Conservation (phyloP, 2,113 vertebrate species). For the Scalopus aquaticus region DNA sequence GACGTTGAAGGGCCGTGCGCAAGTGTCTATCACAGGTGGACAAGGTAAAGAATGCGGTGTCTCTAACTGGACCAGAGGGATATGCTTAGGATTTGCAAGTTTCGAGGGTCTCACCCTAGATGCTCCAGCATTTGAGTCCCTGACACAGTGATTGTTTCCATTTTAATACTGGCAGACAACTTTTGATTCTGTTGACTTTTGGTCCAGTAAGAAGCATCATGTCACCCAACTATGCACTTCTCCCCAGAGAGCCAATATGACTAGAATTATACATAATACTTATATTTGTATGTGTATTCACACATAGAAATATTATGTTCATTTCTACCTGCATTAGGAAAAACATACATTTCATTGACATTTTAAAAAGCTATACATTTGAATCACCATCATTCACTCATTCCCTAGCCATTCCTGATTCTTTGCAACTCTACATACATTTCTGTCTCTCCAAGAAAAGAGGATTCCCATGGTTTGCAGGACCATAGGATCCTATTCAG, state of each 20-base stretch:
- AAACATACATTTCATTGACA: slow-evolving; percentile 63
- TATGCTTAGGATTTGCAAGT: not conserved
- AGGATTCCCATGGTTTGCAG: slow-evolving; percentile 5
- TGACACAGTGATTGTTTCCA: slow-evolving; percentile 20
- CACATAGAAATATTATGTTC: slow-evolving; percentile 71
- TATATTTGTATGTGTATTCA: slow-evolving; percentile 66
- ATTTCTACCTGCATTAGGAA: slow-evolving; percentile 60
- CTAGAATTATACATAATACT: not conserved
- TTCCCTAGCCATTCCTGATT: slow-evolving; percentile 60
- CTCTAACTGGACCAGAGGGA: slow-evolving; percentile 69
- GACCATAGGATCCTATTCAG: not conserved
- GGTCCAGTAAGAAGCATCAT: slow-evolving; percentile 69
- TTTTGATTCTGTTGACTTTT: slow-evolving; percentile 47
- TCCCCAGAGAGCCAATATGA: slow-evolving; percentile 8
- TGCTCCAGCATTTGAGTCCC: slow-evolving; percentile 23
- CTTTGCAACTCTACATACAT: slow-evolving; percentile 43
- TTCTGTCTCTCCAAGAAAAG: slow-evolving; percentile 61
- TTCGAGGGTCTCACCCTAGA: not conserved
- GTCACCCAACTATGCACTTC: slow-evolving; percentile 47
- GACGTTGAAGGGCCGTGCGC: slow-evolving; percentile 61
- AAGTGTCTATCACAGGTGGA: slow-evolving; percentile 64
- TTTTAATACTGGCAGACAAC: not conserved
- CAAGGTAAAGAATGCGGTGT: slow-evolving; percentile 44
- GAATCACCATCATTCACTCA: slow-evolving; percentile 45
- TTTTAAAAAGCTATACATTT: slow-evolving; percentile 56